These are phyloP conservation scores for Sisor rabdophorus DNA, from an alignment of 2,113 vertebrate genomes.

Conservation along the genomic window DNA sequence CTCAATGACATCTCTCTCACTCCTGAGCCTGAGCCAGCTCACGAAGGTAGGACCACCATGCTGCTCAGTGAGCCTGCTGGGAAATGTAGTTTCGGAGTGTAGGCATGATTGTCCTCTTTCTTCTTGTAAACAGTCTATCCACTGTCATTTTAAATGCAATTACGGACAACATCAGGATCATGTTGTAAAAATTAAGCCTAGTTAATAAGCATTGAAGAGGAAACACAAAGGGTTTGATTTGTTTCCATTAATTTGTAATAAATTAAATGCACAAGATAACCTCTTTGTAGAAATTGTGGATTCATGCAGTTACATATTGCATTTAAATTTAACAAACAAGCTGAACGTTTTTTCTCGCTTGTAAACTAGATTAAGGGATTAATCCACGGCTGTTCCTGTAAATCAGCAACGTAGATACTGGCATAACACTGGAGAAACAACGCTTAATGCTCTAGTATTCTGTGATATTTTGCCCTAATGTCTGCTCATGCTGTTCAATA, in stretches of 20 bases:
- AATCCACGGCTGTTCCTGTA: background rate
- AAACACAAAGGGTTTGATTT: background rate
- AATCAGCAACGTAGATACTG: background rate
- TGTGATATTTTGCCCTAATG: background rate
- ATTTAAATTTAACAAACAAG: background rate
- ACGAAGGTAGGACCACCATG: constrained; percentile 82
- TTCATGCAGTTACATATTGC: background rate
- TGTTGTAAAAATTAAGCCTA: constrained; percentile 4
- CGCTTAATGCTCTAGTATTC: background rate
- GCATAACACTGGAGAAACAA: background rate
- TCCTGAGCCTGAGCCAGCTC: constrained; percentile 94
- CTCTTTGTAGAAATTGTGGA: background rate
- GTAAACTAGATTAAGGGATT: background rate
- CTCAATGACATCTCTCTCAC: constrained; percentile 99
- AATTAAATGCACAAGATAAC: background rate
- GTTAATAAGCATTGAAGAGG: background rate
- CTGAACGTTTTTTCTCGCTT: background rate
- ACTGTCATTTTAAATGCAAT: background rate
- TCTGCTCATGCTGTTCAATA: background rate
- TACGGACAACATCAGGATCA: background rate
- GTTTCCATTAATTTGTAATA: background rate
- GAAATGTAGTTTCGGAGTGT: constrained; percentile 36
- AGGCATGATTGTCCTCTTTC: background rate
- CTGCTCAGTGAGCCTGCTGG: constrained; percentile 18
- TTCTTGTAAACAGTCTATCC: background rate